Evolutionary conservation across 2,797 vertebrate species (phyloP), one percentile per base, ranked within the genome.

Genomic region (Eulemur coronatus): DNA sequence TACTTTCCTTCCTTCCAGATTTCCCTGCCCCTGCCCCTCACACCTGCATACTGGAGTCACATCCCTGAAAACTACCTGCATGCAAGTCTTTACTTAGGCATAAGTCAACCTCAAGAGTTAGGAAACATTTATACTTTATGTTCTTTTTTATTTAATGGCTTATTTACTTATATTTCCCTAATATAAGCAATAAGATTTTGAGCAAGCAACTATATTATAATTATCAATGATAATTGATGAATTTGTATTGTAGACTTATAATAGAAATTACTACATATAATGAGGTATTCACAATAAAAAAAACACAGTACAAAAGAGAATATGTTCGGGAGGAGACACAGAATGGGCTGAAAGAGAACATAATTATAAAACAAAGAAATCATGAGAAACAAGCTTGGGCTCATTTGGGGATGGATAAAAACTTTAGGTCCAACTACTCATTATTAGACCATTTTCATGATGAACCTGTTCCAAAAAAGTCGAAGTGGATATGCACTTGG

Each of bases 391-490:
- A 93, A 94, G 43, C 46, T 59, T 78, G 61, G 38, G 50, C 63
- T 97, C 96, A 92, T 96, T 97, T 93, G 93, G 69, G 70, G 76
- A 80, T 94, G 52, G 35, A 88, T 95, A 87, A 91, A 97, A 95
- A 93, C 73, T 93, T 75, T 61, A 94, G 55, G 91, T 91, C 46
- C 95, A 97, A 67, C 92, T 91, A 38, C 35, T 95, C 35, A 24
- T 98, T 97, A 96, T 97, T 97, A 96, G 96, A 72, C 43, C 2
- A 72, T 96, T 97, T 96, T 97, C 82, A 90, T 92, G 97, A 97
- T 93, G 95, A 97, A 85, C 13, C 70, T 94, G 28, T 95, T 97
- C 79, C 81, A 78, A 80, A 94, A 89, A 89, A 97, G 84, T 93
- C 8, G 0, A 88, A 96, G 93, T 88, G 87, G 57, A 82, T 95